Conservation (phyloP, 2,888 invertebrate genomes). For the Drosophila borealis region DNA sequence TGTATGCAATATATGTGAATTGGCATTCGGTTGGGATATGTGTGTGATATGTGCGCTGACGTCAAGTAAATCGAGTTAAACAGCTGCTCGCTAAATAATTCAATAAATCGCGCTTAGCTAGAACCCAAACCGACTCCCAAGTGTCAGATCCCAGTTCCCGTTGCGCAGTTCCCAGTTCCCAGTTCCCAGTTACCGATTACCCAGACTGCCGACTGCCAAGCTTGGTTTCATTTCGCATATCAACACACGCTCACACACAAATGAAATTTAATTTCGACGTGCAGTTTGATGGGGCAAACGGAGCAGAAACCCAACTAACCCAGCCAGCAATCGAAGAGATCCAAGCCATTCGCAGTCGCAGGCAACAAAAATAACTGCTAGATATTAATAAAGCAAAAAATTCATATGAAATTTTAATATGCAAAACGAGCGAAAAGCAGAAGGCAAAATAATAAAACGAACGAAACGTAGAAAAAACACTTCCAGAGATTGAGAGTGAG, state of each 20-base stretch:
- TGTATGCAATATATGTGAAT: not conserved
- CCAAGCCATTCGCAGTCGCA: conserved; percentile 31
- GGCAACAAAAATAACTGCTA: conserved; percentile 76
- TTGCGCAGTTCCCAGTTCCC: not conserved
- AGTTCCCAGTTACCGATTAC: conserved; percentile 10
- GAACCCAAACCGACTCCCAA: conserved; percentile 41
- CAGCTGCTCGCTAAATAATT: conserved; percentile 79
- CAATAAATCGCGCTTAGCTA: conserved; percentile 73
- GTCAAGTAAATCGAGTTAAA: conserved; percentile 75
- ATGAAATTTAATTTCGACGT: conserved; percentile 76
- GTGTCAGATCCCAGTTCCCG: conserved; percentile 27
- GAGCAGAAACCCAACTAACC: conserved; percentile 71
- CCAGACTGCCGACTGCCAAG: conserved; percentile 33
- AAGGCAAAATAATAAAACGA: conserved; percentile 52
- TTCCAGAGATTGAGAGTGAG: conserved; percentile 16
- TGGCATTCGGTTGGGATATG: conserved; percentile 19
- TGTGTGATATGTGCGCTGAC: conserved; percentile 48
- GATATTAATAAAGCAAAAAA: conserved; percentile 80
- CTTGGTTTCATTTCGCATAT: conserved; percentile 55
- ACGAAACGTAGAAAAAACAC: conserved; percentile 42
- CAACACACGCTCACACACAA: conserved; percentile 30
- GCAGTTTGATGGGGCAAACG: conserved; percentile 76
- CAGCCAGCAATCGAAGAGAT: conserved; percentile 52
- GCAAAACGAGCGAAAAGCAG: conserved; percentile 73
- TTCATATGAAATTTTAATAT: conserved; percentile 80